Base-by-base conservation (phyloP, 2,888 invertebrate species). In the Strigamia crassipes region DNA sequence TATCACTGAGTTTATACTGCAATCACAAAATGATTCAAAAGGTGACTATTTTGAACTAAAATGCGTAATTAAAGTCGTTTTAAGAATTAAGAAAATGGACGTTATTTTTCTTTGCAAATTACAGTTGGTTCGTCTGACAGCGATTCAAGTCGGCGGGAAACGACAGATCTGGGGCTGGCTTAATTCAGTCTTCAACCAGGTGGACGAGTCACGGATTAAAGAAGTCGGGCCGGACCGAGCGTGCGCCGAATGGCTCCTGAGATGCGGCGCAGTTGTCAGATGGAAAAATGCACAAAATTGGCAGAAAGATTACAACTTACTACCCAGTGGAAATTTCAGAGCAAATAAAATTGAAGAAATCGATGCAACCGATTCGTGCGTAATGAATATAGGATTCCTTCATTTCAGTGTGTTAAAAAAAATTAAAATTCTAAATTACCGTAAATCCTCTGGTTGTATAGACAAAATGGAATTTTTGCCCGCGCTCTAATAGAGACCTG, bases 171-270 rank as follows among this genome's bases (percentile, higher is more conserved):
- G 85, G 85, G 85, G 85, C 46, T 86, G 86, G 85, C 82, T 86
- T 15, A 86, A 86, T 81, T 83, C 85, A 0, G 83, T 86, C 27
- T 86, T 86, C 77, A 86, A 86, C 82, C 84, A 84, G 85, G 92
- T 94, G 0, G 94, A 95, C 86, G 85, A 88, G 2, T 90, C 92
- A 0, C 90, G 95, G 51, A 89, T 93, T 51, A 89, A 91, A 86
- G 86, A 89, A 85, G 90, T 96, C 66, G 99, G 99, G 0, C 92
- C 97, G 0, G 96, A 99, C 87, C 90, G 95, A 81, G 92, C 94
- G 4, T 97, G 97, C 88, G 96, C 97, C 0, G 98, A 99, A 88
- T 99, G 99, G 98, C 89, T 98, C 8, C 89, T 99, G 38, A 91
- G 94, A 84, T 97, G 97, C 89, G 97, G 97, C 2, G 97, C 95